Evolutionary conservation across 1,140 invertebrate genomes (phyloP).

Genomic region (Drosophila sproati): DNA sequence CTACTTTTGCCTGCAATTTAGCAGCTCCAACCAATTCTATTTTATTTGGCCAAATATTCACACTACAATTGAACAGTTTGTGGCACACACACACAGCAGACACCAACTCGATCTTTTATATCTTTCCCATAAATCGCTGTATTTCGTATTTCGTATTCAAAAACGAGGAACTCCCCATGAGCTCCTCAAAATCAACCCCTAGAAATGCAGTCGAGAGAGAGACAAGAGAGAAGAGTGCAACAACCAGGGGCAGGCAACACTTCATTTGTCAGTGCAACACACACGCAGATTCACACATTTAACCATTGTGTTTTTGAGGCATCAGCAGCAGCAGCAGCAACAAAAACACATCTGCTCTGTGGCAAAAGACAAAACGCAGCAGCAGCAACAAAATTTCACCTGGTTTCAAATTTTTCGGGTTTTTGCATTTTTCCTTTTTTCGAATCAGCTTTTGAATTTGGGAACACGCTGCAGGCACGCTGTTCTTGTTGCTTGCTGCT

Average conservation of each 20-base stretch:
- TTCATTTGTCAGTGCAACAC: slow-evolving; percentile 34
- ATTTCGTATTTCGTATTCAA: slow-evolving; percentile 44
- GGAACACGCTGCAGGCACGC: slow-evolving; percentile 14
- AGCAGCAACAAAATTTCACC: slow-evolving; percentile 51
- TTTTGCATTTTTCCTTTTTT: background rate
- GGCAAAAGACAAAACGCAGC: slow-evolving; percentile 37
- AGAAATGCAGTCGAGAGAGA: slow-evolving; percentile 42
- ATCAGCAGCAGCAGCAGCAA: slow-evolving; percentile 23
- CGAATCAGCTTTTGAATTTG: background rate
- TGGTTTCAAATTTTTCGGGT: slow-evolving; percentile 39
- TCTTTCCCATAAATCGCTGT: slow-evolving; percentile 72
- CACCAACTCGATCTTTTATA: slow-evolving; percentile 25
- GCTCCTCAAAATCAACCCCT: slow-evolving; percentile 55
- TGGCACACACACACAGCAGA: background rate
- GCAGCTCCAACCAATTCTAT: too few species aligned
- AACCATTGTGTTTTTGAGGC: slow-evolving; percentile 52
- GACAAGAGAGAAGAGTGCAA: slow-evolving; percentile 33
- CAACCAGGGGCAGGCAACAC: slow-evolving; percentile 14
- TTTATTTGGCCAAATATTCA: background rate
- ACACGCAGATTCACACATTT: slow-evolving; percentile 64
- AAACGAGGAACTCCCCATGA: slow-evolving; percentile 13
- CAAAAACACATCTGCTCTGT: slow-evolving; percentile 63
- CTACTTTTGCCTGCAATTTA: too few species aligned
- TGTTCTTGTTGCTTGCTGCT: slow-evolving; percentile 50
- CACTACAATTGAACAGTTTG: slow-evolving; percentile 16